A percentile compares a stretch with the other conserved stretches of the same genome.
These are phyloP conservation scores for Euzetes globulus DNA, from an alignment of 2,888 invertebrate species.

Conservation along the genomic window DNA sequence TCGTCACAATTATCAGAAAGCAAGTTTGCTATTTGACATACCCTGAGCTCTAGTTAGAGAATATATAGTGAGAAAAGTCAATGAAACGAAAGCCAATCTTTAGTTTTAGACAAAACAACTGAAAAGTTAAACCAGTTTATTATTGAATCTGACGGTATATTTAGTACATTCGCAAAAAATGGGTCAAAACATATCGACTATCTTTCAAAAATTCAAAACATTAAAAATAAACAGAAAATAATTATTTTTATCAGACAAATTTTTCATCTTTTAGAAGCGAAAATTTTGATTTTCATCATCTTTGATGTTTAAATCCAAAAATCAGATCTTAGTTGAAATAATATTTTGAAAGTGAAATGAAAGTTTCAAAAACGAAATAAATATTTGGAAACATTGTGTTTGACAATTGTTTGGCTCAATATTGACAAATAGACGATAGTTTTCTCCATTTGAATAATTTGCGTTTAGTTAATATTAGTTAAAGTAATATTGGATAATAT, in stretches of 20 bases:
- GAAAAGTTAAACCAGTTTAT: neutral
- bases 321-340: no score
- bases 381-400: no score
- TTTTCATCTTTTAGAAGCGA: neutral
- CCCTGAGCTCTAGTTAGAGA: constrained; percentile 16
- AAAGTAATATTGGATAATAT: no score
- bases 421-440: no score
- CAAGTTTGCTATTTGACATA: constrained; percentile 5
- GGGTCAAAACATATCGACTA: constrained; percentile 10
- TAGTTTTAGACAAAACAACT: neutral
- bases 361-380: no score
- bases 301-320: no score
- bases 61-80: constrained; percentile 7
- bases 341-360: no score
- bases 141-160: neutral
- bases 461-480: no score
- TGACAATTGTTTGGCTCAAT: no score
- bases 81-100: constrained; percentile 13
- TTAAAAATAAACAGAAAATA: neutral
- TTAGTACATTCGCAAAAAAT: neutral
- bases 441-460: no score
- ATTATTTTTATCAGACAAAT: neutral
- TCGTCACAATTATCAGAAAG: neutral
- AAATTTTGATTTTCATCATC: no score
- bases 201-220: neutral